These are phyloP conservation scores for Spilogale gracilis DNA, from an alignment of 2,113 vertebrate genomes.

Conservation along the genomic window DNA sequence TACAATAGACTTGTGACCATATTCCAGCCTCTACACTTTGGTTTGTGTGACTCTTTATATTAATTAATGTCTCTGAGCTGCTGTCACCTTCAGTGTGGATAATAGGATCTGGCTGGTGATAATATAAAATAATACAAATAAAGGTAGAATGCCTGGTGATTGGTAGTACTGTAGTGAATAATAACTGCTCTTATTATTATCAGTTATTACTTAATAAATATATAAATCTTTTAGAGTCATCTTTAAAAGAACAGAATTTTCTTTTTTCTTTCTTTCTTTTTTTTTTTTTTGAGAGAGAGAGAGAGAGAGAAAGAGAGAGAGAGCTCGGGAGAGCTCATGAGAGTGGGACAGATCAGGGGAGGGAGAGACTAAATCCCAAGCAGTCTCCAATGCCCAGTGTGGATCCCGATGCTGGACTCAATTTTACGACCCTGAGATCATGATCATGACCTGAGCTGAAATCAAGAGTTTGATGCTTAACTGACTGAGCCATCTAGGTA, in stretches of 20 bases:
- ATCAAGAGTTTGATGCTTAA: not conserved
- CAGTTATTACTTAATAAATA: not conserved
- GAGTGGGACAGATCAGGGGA: not conserved
- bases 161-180: not conserved
- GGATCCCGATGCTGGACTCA: not conserved
- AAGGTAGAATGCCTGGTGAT: not conserved
- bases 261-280: not conserved
- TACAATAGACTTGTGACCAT: not conserved
- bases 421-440: not conserved
- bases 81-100: not conserved
- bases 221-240: not conserved
- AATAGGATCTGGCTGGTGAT: not conserved
- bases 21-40: too few relatives aligned
- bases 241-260: not conserved
- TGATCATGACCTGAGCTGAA: not conserved
- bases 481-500: not conserved
- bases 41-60: not conserved
- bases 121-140: not conserved
- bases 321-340: not conserved
- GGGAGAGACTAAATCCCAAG: not conserved
- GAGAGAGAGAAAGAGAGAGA: not conserved
- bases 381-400: not conserved
- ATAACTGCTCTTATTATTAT: not conserved
- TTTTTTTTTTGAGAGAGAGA: not conserved
- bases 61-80: not conserved